These are phyloP conservation scores for Python bivittatus DNA, from an alignment of 2,113 vertebrate genomes.

Conservation along the genomic window DNA sequence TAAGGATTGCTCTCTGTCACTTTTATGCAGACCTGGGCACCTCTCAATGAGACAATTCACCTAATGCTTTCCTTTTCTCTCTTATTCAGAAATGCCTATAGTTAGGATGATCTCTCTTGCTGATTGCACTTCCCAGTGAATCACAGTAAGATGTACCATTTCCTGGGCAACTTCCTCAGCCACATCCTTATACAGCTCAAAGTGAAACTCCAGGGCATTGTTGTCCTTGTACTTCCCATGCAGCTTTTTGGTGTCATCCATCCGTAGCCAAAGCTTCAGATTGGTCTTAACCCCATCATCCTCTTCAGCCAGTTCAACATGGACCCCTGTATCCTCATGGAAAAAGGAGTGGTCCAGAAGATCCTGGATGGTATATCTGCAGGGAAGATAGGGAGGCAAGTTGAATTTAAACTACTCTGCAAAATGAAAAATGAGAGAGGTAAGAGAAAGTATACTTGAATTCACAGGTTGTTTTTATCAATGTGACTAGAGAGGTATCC, in stretches of 20 bases:
- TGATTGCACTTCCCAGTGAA: neutral
- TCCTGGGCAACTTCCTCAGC: constrained; percentile 96
- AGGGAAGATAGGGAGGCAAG: neutral
- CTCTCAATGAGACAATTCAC: neutral
- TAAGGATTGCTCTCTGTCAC: neutral
- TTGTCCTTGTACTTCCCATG: constrained; percentile 94
- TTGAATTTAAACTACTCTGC: neutral
- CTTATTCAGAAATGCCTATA: too few species aligned
- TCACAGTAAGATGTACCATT: constrained; percentile 80
- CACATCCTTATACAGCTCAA: constrained; percentile 91
- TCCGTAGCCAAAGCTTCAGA: constrained; percentile 94
- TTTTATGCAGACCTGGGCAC: neutral
- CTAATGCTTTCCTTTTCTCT: too few species aligned
- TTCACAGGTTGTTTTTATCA: neutral
- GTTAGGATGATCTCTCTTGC: too few species aligned
- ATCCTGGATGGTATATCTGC: constrained; percentile 95
- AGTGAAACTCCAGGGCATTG: constrained; percentile 95
- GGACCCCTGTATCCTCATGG: constrained; percentile 91
- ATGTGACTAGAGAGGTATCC: neutral
- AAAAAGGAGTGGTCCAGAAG: constrained; percentile 94
- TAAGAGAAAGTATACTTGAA: neutral
- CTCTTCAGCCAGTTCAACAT: constrained; percentile 92
- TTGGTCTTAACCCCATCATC: constrained; percentile 87
- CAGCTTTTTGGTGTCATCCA: constrained; percentile 91
- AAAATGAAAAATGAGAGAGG: neutral